phyloP scores from a whole-genome alignment of 1,140 invertebrate species.

The Lutraria rhynchaena region DNA sequence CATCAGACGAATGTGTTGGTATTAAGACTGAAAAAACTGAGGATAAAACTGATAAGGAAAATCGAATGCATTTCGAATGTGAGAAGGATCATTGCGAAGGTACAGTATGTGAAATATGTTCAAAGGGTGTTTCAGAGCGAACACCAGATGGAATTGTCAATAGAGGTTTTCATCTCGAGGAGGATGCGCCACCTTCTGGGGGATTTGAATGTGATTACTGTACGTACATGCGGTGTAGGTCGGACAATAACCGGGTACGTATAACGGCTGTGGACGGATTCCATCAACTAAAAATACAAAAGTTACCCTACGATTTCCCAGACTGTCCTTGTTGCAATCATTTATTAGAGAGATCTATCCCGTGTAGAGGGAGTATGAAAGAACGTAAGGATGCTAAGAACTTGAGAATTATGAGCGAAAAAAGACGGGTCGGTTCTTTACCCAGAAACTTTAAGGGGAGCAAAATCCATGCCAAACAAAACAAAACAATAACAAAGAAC shows the following conservation, averaged over 20 bases:
- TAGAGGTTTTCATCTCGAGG: conserved; percentile 13
- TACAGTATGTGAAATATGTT: conserved; percentile 26
- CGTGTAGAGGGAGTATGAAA: conserved; percentile 32
- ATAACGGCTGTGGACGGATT: conserved; percentile 27
- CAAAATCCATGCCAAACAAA: neutral
- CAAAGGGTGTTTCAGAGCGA: neutral
- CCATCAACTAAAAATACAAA: conserved; percentile 36
- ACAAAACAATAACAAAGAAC: no score
- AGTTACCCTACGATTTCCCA: neutral
- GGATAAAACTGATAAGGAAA: conserved; percentile 14
- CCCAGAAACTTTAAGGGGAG: conserved; percentile 34
- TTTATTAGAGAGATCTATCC: neutral
- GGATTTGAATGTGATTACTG: conserved; percentile 20
- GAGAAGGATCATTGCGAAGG: conserved; percentile 51
- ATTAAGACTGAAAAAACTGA: no score
- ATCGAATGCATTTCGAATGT: neutral
- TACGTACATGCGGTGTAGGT: neutral
- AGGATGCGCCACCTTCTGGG: neutral
- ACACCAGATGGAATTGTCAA: conserved; percentile 22
- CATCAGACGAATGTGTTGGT: neutral
- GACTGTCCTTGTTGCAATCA: conserved; percentile 28
- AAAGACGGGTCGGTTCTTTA: conserved; percentile 9
- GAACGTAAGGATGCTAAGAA: conserved; percentile 32
- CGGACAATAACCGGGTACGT: conserved; percentile 47
- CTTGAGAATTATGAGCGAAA: conserved; percentile 35